Evolutionary conservation across 2,113 vertebrate species (phyloP), one percentile per base, ranked within the genome.

Genomic region (Poeciliopsis prolifica): DNA sequence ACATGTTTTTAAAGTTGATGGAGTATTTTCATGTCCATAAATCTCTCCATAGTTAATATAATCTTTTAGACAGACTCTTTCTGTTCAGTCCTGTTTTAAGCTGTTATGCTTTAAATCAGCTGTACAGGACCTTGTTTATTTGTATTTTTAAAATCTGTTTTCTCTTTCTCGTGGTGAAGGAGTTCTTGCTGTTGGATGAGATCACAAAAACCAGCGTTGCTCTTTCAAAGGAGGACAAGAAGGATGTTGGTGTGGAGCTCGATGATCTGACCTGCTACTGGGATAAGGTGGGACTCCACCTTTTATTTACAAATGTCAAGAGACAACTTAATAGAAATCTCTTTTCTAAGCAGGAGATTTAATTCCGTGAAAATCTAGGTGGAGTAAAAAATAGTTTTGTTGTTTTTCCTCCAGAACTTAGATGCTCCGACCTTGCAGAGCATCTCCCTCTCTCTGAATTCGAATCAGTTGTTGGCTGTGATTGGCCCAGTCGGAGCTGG

Each of bases 401-500:
- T 48, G 14, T 48, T 30, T 31, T 31, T 10, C 15, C 24, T 26
- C 7, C 73, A 99, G 97, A 90, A 54, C 48, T 86, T 90, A 54
- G 97, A 96, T 79, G 94, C 89, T 17, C 97, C 97, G 1, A 92
- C 97, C 6, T 94, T 99, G 40, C 94, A 96, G 72, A 93, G 93
- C 3, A 48, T 99, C 68, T 96, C 95, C 0, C 92, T 97, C 66
- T 94, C 89, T 42, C 93, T 97, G 73, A 92, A 89, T 63, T 93
- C 88, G 0, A 94, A 95, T 9, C 94, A 98, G 71, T 87, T 99
- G 58, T 0, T 99, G 73, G 95, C 95, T 81, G 96, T 99, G 58
- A 95, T 99, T 30, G 98, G 98, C 80, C 97, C 97, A 1, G 97
- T 99, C 11, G 98, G 97, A 79, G 95, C 97, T 58, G 97, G 98